A percentile compares a stretch with the other conserved stretches of the same genome.
Conservation (phyloP, 2,888 invertebrate species). For the Diadromus collaris region DNA sequence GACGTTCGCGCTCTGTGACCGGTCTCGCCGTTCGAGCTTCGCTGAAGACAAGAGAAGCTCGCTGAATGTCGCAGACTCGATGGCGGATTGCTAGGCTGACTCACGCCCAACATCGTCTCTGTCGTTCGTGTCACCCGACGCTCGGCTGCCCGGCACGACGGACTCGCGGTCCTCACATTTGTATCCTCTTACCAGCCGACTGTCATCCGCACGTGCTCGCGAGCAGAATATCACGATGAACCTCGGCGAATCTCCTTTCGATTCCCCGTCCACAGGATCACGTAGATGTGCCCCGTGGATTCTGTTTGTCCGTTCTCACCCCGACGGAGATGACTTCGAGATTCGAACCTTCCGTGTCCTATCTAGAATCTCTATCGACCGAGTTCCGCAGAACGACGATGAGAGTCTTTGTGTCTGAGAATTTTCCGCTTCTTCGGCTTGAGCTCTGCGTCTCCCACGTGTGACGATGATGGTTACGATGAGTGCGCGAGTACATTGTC, state of each 20-base stretch:
- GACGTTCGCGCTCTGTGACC: constrained; percentile 78
- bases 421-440: constrained; percentile 45
- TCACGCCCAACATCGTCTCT: constrained; percentile 77
- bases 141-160: constrained; percentile 21
- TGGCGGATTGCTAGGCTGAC: constrained; percentile 78
- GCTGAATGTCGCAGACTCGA: constrained; percentile 80
- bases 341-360: not conserved
- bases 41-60: constrained; percentile 80
- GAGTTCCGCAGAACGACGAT: constrained; percentile 1
- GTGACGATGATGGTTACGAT: constrained; percentile 44
- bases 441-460: constrained; percentile 43
- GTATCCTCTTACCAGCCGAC: constrained; percentile 23
- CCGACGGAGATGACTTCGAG: constrained; percentile 3
- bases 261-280: not conserved
- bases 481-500: constrained; percentile 51
- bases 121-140: constrained; percentile 31
- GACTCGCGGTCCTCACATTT: constrained; percentile 48
- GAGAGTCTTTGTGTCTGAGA: not conserved
- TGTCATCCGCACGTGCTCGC: not conserved
- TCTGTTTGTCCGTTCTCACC: not conserved
- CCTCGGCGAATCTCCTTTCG: not conserved
- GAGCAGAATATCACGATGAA: not conserved
- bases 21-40: constrained; percentile 74
- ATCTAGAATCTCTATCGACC: constrained; percentile 25
- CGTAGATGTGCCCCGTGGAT: not conserved